Conservation (phyloP, 2,888 invertebrate genomes). For the Craniophora ligustri region DNA sequence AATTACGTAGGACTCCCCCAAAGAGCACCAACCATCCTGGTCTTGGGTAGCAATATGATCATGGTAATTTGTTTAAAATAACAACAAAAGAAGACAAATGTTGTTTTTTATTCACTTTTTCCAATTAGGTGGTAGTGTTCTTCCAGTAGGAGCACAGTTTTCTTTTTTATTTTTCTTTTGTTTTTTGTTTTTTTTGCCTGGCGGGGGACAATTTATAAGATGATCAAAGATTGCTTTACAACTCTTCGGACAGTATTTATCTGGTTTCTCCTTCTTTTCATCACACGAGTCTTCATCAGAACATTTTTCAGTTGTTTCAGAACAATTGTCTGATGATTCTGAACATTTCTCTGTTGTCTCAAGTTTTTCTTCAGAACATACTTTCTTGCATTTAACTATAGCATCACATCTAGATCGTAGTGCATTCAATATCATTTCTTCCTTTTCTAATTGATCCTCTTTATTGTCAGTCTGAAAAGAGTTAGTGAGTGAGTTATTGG, state of each 20-base stretch:
- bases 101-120: not conserved
- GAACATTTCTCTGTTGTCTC: not conserved
- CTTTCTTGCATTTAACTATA: conserved; percentile 49
- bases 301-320: not conserved
- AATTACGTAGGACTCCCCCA: too few species aligned
- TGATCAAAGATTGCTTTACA: conserved; percentile 7
- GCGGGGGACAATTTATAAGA: conserved; percentile 6
- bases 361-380: conserved; percentile 43
- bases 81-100: not conserved
- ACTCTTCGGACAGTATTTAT: conserved; percentile 1
- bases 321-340: not conserved
- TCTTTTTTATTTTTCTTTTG: not conserved
- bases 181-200: not conserved
- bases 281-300: not conserved
- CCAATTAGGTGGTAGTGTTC: conserved; percentile 6
- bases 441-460: not conserved
- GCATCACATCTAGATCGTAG: conserved; percentile 57
- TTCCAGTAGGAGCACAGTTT: not conserved
- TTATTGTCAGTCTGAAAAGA: not conserved
- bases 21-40: too few species aligned
- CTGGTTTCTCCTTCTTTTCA: not conserved
- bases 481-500: too few species aligned
- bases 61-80: not conserved
- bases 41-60: not conserved
- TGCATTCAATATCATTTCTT: conserved; percentile 21